These are phyloP conservation scores for Metacarcinus magister DNA, from an alignment of 2,888 invertebrate species.

Conservation along the genomic window DNA sequence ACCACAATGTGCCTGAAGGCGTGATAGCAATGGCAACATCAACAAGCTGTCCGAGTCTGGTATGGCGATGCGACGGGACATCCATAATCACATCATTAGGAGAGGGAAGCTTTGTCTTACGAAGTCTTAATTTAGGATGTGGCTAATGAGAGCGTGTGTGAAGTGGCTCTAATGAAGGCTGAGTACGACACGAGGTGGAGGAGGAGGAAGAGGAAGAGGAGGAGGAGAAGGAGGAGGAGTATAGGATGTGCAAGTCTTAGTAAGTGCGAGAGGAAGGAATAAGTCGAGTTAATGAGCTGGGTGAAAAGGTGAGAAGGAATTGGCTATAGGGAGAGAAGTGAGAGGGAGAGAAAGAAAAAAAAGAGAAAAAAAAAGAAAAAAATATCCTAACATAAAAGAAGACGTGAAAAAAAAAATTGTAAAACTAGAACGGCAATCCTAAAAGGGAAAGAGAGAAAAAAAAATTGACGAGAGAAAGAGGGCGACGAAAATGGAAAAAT, in stretches of 20 bases:
- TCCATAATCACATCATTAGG: neutral
- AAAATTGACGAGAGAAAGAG: neutral
- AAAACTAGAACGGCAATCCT: neutral
- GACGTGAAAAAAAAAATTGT: neutral
- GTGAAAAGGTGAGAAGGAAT: neutral
- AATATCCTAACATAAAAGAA: neutral
- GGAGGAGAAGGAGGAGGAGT: neutral
- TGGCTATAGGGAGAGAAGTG: neutral
- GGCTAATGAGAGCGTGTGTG: conserved; percentile 32
- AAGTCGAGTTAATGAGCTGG: too few species aligned
- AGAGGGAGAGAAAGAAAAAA: neutral
- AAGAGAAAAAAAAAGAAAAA: neutral
- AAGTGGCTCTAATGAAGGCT: neutral
- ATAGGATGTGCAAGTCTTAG: neutral
- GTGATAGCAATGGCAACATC: neutral
- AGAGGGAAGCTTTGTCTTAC: neutral
- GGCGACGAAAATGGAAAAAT: neutral
- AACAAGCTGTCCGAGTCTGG: neutral
- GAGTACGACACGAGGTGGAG: neutral
- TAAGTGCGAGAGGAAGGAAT: neutral
- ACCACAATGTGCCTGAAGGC: neutral
- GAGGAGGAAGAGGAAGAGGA: conserved; percentile 26
- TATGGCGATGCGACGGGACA: neutral
- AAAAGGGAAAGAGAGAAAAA: neutral
- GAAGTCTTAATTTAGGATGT: conserved; percentile 29